Evolutionary conservation across 2,113 vertebrate species (phyloP).

Genomic region (Grammomys dolichurus): DNA sequence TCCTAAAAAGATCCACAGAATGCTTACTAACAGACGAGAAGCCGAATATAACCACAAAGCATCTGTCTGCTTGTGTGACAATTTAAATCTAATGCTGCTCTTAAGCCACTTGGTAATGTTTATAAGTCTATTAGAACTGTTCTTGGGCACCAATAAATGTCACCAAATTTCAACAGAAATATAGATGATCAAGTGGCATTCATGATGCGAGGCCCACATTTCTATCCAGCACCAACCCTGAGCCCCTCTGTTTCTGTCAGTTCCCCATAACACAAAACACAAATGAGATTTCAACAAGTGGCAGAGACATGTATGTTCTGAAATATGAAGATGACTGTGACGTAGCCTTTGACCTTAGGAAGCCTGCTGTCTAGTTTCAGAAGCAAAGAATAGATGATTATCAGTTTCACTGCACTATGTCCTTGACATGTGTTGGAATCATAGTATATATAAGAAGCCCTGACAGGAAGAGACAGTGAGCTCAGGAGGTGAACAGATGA

Average conservation of each 20-base stretch:
- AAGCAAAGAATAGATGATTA: conserved; percentile 5
- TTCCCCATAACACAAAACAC: not conserved
- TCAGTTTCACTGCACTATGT: not conserved
- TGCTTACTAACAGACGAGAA: not conserved
- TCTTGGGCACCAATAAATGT: not conserved
- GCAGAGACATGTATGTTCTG: not conserved
- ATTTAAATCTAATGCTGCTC: not conserved
- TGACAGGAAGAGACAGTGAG: not conserved
- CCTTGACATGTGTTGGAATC: not conserved
- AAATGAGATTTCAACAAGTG: not conserved
- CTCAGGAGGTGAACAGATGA: not conserved
- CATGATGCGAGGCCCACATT: not conserved
- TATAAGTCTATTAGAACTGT: not conserved
- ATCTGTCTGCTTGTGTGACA: not conserved
- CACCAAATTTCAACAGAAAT: not conserved
- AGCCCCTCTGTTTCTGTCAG: not conserved
- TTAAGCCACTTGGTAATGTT: not conserved
- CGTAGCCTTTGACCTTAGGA: conserved; percentile 34
- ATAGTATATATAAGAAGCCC: not conserved
- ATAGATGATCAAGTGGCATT: not conserved
- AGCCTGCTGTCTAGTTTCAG: not conserved
- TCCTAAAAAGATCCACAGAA: not conserved
- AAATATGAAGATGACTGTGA: not conserved
- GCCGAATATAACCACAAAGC: not conserved
- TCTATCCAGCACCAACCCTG: not conserved